Evolutionary conservation across 1,140 invertebrate species (phyloP).

Genomic region (Antheraea pernyi): DNA sequence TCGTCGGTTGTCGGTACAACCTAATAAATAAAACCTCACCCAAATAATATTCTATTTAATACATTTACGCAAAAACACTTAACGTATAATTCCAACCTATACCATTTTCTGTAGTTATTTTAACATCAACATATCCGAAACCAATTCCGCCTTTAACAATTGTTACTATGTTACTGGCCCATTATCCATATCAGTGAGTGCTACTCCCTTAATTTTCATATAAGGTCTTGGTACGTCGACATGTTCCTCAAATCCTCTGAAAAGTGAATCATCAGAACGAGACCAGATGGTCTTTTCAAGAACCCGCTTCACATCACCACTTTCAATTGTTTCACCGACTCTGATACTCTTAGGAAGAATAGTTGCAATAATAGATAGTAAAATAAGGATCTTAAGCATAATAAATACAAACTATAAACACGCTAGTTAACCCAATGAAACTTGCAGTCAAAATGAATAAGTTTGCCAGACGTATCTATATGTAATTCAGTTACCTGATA

Average conservation of each 20-base stretch:
- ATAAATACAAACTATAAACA: background rate
- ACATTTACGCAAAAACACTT: background rate
- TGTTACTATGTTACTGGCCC: background rate
- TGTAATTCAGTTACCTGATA: background rate
- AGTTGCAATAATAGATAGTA: background rate
- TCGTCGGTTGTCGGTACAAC: too few species aligned
- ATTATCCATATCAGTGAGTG: background rate
- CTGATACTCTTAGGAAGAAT: background rate
- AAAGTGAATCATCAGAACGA: background rate
- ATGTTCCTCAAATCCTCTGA: background rate
- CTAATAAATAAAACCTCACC: too few species aligned
- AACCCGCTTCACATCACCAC: background rate
- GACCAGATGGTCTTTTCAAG: background rate
- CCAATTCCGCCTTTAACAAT: background rate
- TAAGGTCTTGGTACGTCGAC: background rate
- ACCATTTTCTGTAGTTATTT: background rate
- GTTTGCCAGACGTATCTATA: too few species aligned
- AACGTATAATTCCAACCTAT: background rate
- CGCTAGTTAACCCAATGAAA: background rate
- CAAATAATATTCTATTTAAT: background rate
- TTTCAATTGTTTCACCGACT: background rate
- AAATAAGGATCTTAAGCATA: background rate
- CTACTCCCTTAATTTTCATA: background rate
- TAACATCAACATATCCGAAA: background rate
- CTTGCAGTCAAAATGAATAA: background rate